Evolutionary conservation across 1,140 invertebrate species (phyloP).

Genomic region (Subanguina moxae): DNA sequence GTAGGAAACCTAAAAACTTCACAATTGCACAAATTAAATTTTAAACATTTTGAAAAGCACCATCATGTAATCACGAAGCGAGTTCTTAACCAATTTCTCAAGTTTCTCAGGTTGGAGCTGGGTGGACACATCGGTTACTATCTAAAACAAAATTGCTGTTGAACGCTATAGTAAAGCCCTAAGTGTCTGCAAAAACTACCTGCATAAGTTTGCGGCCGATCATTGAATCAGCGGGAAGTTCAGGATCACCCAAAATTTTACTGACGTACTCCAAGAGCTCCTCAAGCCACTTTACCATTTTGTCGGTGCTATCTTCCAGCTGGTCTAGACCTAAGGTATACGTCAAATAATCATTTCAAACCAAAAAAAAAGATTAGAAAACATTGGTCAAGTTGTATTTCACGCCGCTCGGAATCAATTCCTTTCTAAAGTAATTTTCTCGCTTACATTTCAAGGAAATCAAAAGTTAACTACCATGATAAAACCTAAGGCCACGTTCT

Average conservation of each 20-base stretch:
- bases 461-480: conserved; percentile 18
- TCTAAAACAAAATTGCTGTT: conserved; percentile 19
- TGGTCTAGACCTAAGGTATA: conserved; percentile 28
- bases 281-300: conserved; percentile 52
- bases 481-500: conserved; percentile 48
- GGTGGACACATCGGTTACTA: conserved; percentile 50
- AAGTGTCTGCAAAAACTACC: conserved; percentile 6
- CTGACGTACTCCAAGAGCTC: conserved; percentile 48
- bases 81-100: conserved; percentile 50
- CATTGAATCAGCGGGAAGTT: conserved; percentile 40
- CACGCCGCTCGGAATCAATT: conserved; percentile 45
- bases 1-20: conserved; percentile 50
- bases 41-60: background rate
- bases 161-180: background rate
- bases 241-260: conserved; percentile 42
- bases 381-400: conserved; percentile 43
- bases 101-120: conserved; percentile 54
- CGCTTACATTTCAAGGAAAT: background rate
- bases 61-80: conserved; percentile 56
- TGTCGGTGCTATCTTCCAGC: conserved; percentile 35
- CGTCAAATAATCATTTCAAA: background rate
- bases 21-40: too few relatives aligned
- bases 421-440: conserved; percentile 40
- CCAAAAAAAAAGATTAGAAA: background rate
- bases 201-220: conserved; percentile 54